Base-by-base conservation (phyloP, 2,113 vertebrate genomes). In the Sylvilagus bachmani region DNA sequence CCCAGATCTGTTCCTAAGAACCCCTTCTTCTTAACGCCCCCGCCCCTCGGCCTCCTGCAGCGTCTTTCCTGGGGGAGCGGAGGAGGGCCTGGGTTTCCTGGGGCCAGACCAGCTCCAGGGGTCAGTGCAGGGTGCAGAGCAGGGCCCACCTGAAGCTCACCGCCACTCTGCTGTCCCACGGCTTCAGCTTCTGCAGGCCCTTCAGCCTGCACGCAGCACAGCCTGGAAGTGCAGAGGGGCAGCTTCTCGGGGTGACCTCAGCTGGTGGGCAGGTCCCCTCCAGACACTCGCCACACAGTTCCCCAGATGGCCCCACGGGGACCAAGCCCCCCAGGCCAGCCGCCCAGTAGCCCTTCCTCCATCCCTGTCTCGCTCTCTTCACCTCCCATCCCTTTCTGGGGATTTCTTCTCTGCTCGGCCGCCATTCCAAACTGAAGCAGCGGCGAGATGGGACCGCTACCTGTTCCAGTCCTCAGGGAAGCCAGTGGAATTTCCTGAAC, bases 341-440 rank as follows among this genome's bases (percentile, higher is more conserved):
- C 6, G 36, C 61, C n/a, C 12, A 36, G 71, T 9, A 2, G 71
- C 0, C 8, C 16, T 19, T 16, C 24, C 10, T 36, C 2, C 0
- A 8, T 38, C 90, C 77, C 27, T 6, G 29, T 16, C 14, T 49
- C 53, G 2, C 71, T 78, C 12, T 25, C 29, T 49, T 58, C 21
- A 10, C 17, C 55, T 1, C 38, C 66, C 16, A 1, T 22, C 10
- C 51, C 33, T 83, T 86, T 38, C 7, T n/a, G 21, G 24, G 61
- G 24, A 85, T 86, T 84, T 70, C 75, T 81, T 67, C 25, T 44
- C 12, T 58, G 4, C 62, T 87, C 24, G n/a, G 53, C 53, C 6
- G 31, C 13, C 5, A 64, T n/a, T 89, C 69, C 38, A 87, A 44
- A 44, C 80, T 17, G 3, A 73, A 53, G 66, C 80, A 12, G 0